phyloP scores from a whole-genome alignment of 2,113 vertebrate species.

The Oryzias melastigma region DNA sequence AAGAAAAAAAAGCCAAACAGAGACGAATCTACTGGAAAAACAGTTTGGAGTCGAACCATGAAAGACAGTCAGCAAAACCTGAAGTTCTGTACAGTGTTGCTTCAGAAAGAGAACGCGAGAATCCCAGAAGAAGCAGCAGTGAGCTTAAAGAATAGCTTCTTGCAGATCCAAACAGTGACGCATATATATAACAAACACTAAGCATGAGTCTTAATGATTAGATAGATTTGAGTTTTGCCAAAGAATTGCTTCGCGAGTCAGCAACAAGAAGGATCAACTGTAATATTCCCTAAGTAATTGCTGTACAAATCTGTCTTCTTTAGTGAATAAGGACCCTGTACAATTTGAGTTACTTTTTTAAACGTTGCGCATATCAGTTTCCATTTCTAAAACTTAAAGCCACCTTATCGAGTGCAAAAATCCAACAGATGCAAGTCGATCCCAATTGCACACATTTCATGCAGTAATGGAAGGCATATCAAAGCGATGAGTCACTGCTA shows the following conservation, averaged over 20 bases:
- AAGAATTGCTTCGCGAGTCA: constrained; percentile 74
- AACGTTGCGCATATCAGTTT: constrained; percentile 68
- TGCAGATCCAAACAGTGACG: constrained; percentile 47
- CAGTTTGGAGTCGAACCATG: constrained; percentile 37
- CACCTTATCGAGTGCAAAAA: constrained; percentile 49
- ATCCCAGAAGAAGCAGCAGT: constrained; percentile 58
- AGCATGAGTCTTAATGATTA: constrained; percentile 59
- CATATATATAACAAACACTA: constrained; percentile 45
- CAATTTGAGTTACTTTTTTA: constrained; percentile 67
- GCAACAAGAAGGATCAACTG: constrained; percentile 65
- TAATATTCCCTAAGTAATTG: constrained; percentile 65
- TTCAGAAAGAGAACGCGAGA: constrained; percentile 66
- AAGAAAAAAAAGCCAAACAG: constrained; percentile 31
- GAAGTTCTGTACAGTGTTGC: constrained; percentile 73
- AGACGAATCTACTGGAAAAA: constrained; percentile 39
- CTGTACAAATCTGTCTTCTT: constrained; percentile 72
- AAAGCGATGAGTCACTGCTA: constrained; percentile 44
- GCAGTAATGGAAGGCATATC: constrained; percentile 57
- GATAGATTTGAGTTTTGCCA: constrained; percentile 71
- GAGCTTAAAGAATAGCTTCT: constrained; percentile 56
- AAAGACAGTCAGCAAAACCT: constrained; percentile 56
- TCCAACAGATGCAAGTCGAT: constrained; percentile 41
- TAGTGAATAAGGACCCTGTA: constrained; percentile 68
- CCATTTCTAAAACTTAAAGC: constrained; percentile 55
- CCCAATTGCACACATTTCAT: constrained; percentile 64